Evolutionary conservation across 2,113 vertebrate species (phyloP).

Genomic region (Taxidea taxus): DNA sequence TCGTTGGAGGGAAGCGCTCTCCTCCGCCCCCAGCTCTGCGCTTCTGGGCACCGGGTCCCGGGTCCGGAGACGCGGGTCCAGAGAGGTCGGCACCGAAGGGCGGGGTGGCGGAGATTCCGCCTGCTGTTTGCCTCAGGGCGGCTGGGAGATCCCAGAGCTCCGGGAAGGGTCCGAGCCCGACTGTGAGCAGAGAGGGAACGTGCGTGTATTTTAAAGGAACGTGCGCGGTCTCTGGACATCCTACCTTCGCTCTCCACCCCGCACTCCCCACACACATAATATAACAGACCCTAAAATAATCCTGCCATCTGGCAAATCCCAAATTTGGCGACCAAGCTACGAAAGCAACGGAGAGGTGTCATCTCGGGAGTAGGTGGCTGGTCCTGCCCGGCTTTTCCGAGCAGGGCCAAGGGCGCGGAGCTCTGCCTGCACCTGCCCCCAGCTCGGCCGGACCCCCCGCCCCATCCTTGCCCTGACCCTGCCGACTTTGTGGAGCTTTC

Average conservation of each 20-base stretch:
- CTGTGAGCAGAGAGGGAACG: neutral
- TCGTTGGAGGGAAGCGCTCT: neutral
- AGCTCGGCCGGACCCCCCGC: rapidly evolving
- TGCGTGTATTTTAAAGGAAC: constrained; percentile 12
- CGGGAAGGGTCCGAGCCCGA: neutral
- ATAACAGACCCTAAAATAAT: constrained; percentile 67
- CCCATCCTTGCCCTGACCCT: neutral
- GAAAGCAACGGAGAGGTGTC: constrained; percentile 31
- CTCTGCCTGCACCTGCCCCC: neutral
- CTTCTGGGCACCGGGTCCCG: neutral
- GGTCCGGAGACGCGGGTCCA: neutral
- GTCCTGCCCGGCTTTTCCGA: neutral
- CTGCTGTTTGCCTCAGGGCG: neutral
- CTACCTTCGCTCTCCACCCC: neutral
- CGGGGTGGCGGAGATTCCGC: neutral
- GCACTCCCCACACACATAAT: neutral
- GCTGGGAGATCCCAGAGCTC: neutral
- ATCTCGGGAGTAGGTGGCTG: constrained; percentile 39
- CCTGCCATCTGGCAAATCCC: constrained; percentile 75
- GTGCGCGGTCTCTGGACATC: constrained; percentile 56
- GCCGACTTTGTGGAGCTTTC: neutral
- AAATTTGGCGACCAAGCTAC: constrained; percentile 60
- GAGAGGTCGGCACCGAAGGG: neutral
- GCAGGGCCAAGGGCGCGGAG: neutral
- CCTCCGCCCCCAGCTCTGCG: neutral